phyloP scores from a whole-genome alignment of 37 sponge, comb jelly and placozoan genomes.

The Cliona cf. orientalis region DNA sequence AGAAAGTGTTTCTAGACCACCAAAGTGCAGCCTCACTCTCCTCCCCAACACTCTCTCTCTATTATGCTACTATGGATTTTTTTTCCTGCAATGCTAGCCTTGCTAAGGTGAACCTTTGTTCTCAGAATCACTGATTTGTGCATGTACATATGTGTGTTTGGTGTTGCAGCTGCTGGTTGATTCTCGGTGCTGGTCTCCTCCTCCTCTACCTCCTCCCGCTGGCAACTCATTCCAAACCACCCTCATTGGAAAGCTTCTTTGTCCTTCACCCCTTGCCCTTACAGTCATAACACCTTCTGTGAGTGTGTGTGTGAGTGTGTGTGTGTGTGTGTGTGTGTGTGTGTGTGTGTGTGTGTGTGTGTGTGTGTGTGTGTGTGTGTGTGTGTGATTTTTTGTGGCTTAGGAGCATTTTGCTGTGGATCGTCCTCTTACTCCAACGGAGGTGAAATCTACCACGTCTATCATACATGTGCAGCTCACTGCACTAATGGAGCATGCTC shows the following conservation, averaged over 20 bases:
- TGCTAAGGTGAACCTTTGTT: not conserved
- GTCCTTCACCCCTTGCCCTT: conserved; percentile 29
- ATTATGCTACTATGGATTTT: conserved; percentile 4
- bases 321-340: not conserved
- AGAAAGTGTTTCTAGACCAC: not conserved
- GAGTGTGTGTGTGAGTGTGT: not conserved
- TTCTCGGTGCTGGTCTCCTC: conserved; percentile 47
- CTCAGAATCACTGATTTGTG: not conserved
- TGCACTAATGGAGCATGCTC: not conserved
- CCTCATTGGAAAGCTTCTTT: conserved; percentile 61
- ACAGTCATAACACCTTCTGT: conserved; percentile 46
- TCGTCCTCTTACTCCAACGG: not conserved
- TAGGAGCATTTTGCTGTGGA: conserved; percentile 8
- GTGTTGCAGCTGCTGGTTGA: conserved; percentile 27
- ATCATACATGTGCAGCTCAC: conserved; percentile 22
- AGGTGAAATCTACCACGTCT: conserved; percentile 20
- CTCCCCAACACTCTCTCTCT: not conserved
- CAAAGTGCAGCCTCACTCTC: conserved; percentile 4
- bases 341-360: conserved; percentile 23
- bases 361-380: not conserved
- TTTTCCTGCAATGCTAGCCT: conserved; percentile 11
- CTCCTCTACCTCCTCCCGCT: not conserved
- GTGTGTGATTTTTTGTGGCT: not conserved
- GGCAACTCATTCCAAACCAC: conserved; percentile 61
- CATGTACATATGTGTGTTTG: not conserved